phyloP scores from a whole-genome alignment of 2,113 vertebrate species.

The Nibea coibor region DNA sequence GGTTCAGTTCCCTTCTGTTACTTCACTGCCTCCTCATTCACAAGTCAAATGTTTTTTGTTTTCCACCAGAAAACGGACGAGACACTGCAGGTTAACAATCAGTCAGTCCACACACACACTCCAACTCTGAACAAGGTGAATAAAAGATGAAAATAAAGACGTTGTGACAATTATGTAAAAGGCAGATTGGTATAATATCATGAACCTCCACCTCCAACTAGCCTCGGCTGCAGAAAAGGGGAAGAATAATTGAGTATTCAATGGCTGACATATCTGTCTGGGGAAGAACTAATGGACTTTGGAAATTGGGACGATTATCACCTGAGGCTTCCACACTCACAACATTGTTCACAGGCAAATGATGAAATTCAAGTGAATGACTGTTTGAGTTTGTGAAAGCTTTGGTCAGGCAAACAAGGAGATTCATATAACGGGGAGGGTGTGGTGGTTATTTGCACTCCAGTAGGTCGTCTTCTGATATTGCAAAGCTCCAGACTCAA shows the following conservation, averaged over 20 bases:
- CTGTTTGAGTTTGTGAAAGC: slow-evolving; percentile 43
- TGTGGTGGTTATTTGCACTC: slow-evolving; percentile 43
- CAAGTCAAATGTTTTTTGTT: no score
- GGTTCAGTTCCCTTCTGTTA: no score
- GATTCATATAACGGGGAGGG: slow-evolving; percentile 27
- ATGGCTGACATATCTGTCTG: slow-evolving; percentile 1
- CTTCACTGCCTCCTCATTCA: background rate
- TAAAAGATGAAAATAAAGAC: no score
- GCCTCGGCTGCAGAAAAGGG: background rate
- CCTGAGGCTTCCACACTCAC: slow-evolving; percentile 29
- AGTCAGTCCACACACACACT: background rate
- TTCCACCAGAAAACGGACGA: no score
- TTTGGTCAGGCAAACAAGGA: slow-evolving; percentile 47
- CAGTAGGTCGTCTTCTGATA: slow-evolving; percentile 48
- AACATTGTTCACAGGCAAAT: slow-evolving; percentile 26
- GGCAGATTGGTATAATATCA: background rate
- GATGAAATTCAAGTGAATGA: slow-evolving; percentile 53
- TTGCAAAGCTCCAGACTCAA: slow-evolving; percentile 26
- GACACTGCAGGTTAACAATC: background rate
- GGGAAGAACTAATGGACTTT: slow-evolving; percentile 46
- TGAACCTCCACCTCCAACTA: background rate
- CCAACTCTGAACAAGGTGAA: no score
- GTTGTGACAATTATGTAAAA: no score
- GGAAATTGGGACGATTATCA: slow-evolving; percentile 52
- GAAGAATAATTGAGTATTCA: slow-evolving; percentile 20